Conservation (phyloP, 1,140 invertebrate species). For the Octopus sinensis region DNA sequence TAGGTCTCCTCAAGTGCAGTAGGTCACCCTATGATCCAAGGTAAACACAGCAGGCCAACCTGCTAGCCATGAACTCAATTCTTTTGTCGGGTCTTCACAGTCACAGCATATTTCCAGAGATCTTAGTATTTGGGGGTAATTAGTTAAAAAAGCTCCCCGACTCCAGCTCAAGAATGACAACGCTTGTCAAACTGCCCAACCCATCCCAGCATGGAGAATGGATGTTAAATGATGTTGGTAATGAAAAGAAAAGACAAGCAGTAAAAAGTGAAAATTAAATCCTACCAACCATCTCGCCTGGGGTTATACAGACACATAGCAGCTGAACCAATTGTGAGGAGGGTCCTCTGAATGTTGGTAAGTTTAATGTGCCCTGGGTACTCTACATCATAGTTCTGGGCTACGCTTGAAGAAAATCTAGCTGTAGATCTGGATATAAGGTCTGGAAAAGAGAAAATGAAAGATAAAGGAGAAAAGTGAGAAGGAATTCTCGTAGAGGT, state of each 20-base stretch:
- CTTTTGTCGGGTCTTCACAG: no score
- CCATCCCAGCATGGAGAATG: background rate
- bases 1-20: no score
- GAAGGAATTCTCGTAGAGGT: background rate
- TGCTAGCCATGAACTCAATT: no score
- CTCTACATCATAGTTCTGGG: constrained; percentile 31
- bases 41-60: no score
- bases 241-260: background rate
- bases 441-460: background rate
- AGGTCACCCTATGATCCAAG: no score
- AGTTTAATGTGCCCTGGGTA: constrained; percentile 70
- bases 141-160: background rate
- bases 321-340: constrained; percentile 79
- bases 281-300: constrained; percentile 54
- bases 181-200: background rate
- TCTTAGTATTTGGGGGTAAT: background rate
- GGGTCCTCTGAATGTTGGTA: constrained; percentile 69
- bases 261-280: background rate
- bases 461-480: background rate
- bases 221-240: background rate
- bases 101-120: background rate
- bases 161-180: background rate
- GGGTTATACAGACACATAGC: constrained; percentile 73
- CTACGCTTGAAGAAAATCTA: background rate
- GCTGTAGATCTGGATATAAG: background rate